These are phyloP conservation scores for Pseudomyrmex dendroicus DNA, from an alignment of 1,140 invertebrate species.

Conservation along the genomic window DNA sequence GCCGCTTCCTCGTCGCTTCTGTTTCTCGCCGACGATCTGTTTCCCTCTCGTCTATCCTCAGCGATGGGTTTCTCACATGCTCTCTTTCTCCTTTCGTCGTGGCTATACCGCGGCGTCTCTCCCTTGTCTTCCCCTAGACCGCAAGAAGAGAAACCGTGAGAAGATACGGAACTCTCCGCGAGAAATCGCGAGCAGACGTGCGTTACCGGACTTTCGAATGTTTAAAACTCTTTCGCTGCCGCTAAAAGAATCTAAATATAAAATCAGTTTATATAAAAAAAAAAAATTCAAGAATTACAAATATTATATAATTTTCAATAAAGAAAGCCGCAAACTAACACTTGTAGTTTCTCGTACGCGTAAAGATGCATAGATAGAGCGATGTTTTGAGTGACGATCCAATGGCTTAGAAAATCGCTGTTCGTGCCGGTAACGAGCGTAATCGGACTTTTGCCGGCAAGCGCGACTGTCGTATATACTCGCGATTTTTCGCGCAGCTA, in stretches of 20 bases:
- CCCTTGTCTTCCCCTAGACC: slow-evolving; percentile 29
- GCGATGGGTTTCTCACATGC: slow-evolving; percentile 2
- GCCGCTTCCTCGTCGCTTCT: slow-evolving; percentile 50
- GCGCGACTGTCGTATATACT: slow-evolving; percentile 17
- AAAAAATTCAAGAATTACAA: not conserved
- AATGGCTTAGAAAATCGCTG: slow-evolving; percentile 3
- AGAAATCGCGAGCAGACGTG: slow-evolving; percentile 5
- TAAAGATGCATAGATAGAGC: not conserved
- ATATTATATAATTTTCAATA: not conserved
- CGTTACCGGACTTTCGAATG: not conserved
- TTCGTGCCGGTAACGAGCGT: slow-evolving; percentile 45
- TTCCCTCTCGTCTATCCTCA: slow-evolving; percentile 20
- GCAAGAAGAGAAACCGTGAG: slow-evolving; percentile 80
- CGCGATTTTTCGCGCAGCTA: slow-evolving; percentile 43
- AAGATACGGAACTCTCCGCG: slow-evolving; percentile 71
- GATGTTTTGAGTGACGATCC: not conserved
- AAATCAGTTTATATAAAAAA: not conserved
- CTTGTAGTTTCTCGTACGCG: too few relatives aligned
- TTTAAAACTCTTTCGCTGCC: not conserved
- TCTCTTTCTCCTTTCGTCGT: slow-evolving; percentile 13
- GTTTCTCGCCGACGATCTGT: not conserved
- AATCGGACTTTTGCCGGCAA: slow-evolving; percentile 33
- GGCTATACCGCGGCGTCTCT: slow-evolving; percentile 1
- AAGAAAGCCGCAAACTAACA: not conserved
- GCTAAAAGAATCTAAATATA: not conserved